Percentiles rank a stretch among this genome's conserved stretches.
Conservation (phyloP, 2,888 invertebrate genomes). For the Pollenia angustigena region DNA sequence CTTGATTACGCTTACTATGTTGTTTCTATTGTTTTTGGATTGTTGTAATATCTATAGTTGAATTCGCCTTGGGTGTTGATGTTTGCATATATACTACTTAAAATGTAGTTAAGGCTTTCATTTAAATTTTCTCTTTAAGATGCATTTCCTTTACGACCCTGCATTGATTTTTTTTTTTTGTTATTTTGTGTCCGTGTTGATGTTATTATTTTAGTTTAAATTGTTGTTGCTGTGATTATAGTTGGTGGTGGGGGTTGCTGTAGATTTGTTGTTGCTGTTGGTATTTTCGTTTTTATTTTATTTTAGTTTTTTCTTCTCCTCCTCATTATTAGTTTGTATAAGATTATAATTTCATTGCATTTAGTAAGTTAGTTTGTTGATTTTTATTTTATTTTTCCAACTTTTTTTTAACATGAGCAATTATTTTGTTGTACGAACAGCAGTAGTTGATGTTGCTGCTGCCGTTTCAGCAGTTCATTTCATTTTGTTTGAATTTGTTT, state of each 20-base stretch:
- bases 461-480: slow-evolving; percentile 55
- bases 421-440: slow-evolving; percentile 62
- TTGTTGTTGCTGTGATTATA: slow-evolving; percentile 48
- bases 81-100: too few species aligned
- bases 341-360: slow-evolving; percentile 67
- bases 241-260: slow-evolving; percentile 55
- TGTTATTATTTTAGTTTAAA: slow-evolving; percentile 50
- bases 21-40: too few species aligned
- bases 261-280: slow-evolving; percentile 26
- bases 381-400: slow-evolving; percentile 4
- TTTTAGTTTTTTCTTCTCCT: slow-evolving; percentile 38
- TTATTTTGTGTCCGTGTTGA: slow-evolving; percentile 38
- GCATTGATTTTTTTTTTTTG: background rate
- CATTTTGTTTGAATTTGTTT: slow-evolving; percentile 65
- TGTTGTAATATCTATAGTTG: too few species aligned
- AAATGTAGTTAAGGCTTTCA: too few species aligned
- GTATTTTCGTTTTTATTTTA: background rate
- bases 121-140: too few species aligned
- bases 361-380: slow-evolving; percentile 44
- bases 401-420: slow-evolving; percentile 58
- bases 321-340: slow-evolving; percentile 62
- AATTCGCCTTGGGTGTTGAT: too few species aligned
- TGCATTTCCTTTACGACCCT: background rate
- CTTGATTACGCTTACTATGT: too few species aligned
- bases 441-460: slow-evolving; percentile 33